These are phyloP conservation scores for Emmelina monodactyla DNA, from an alignment of 2,888 invertebrate species.

Conservation along the genomic window DNA sequence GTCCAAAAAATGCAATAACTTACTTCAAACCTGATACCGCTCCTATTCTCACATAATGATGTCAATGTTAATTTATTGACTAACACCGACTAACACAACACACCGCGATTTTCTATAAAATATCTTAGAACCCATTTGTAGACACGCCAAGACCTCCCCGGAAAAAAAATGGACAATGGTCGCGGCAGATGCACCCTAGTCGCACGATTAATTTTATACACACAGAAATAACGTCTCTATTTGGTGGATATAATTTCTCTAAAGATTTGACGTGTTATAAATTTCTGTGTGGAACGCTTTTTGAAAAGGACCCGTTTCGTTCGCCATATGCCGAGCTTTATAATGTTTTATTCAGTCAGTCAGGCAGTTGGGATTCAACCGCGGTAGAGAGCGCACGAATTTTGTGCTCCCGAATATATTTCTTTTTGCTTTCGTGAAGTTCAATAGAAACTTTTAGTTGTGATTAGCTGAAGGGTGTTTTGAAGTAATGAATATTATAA, in stretches of 20 bases:
- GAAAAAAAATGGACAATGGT: slow-evolving; percentile 31
- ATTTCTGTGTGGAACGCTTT: slow-evolving; percentile 49
- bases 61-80: too few species aligned
- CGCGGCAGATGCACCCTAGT: slow-evolving; percentile 48
- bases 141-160: slow-evolving; percentile 19
- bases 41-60: too few species aligned
- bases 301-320: slow-evolving; percentile 25
- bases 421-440: too few species aligned
- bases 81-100: background rate
- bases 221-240: slow-evolving; percentile 54
- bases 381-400: slow-evolving; percentile 18
- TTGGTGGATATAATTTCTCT: slow-evolving; percentile 58
- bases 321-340: slow-evolving; percentile 28
- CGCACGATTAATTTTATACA: slow-evolving; percentile 60
- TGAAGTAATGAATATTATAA: too few species aligned
- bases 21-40: too few species aligned
- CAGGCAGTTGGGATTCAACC: slow-evolving; percentile 14
- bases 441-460: too few species aligned
- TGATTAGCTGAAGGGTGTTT: too few species aligned
- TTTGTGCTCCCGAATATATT: too few species aligned
- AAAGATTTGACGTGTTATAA: slow-evolving; percentile 60
- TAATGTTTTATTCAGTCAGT: slow-evolving; percentile 32
- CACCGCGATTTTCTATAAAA: slow-evolving; percentile 7
- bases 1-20: too few species aligned
- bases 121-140: slow-evolving; percentile 4